These are phyloP conservation scores for Carlito syrichta DNA, from an alignment of 2,113 vertebrate species.

Conservation along the genomic window DNA sequence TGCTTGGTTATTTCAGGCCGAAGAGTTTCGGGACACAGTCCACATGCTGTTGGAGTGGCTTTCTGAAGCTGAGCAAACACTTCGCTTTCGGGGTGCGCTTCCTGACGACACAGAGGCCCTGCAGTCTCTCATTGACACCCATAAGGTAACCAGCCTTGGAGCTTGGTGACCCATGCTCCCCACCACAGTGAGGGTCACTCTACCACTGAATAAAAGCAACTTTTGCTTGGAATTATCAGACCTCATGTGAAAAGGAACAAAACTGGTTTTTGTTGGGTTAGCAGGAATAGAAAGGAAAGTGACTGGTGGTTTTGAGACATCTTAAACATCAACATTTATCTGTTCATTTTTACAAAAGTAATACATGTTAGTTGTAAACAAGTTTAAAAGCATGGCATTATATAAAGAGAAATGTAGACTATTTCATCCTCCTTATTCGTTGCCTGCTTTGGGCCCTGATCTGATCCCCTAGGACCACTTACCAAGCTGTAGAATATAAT, in stretches of 20 bases:
- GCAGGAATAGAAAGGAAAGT: not conserved
- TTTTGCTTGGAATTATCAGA: not conserved
- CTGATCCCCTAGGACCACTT: not conserved
- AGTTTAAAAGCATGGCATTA: not conserved
- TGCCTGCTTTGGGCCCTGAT: not conserved
- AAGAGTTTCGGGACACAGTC: slow-evolving; percentile 93
- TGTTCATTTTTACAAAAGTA: not conserved
- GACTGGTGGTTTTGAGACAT: not conserved
- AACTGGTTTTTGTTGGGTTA: not conserved
- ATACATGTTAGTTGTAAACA: not conserved
- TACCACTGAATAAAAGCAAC: not conserved
- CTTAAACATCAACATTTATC: not conserved
- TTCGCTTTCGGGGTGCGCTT: slow-evolving; percentile 96
- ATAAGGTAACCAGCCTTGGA: slow-evolving; percentile 81
- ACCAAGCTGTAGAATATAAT: not conserved
- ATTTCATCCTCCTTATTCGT: not conserved
- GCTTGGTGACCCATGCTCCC: rapidly evolving
- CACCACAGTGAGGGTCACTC: not conserved
- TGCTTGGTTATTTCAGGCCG: slow-evolving; percentile 85
- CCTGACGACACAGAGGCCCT: slow-evolving; percentile 94
- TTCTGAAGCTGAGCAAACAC: slow-evolving; percentile 96
- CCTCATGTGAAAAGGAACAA: not conserved
- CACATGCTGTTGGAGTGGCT: slow-evolving; percentile 98
- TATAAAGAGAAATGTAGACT: not conserved
- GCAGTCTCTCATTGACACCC: slow-evolving; percentile 90